phyloP scores from a whole-genome alignment of 2,797 vertebrate genomes.

The Pangasius macronema region DNA sequence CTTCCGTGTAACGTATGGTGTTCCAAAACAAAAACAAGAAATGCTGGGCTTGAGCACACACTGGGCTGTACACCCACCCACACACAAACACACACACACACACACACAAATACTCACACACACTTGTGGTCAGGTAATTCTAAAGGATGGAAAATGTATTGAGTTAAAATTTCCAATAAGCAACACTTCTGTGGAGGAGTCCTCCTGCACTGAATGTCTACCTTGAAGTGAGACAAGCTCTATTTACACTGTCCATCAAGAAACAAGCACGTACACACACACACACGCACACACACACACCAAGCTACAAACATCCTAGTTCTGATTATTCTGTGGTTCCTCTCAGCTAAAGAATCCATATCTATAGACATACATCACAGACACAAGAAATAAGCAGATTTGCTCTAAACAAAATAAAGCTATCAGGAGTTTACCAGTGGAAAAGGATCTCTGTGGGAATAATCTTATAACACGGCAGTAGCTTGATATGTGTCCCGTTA shows the following conservation, averaged over 20 bases:
- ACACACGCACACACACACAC: background rate
- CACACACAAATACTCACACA: conserved; percentile 41
- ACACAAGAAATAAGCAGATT: background rate
- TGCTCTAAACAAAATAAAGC: background rate
- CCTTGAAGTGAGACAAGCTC: conserved; percentile 47
- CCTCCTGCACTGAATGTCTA: conserved; percentile 74
- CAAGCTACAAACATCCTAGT: background rate
- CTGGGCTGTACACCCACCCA: conserved; percentile 52
- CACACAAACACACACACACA: conserved; percentile 45
- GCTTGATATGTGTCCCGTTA: background rate
- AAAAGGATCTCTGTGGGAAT: background rate
- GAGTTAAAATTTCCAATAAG: conserved; percentile 78
- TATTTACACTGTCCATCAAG: conserved; percentile 47
- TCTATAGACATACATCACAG: background rate
- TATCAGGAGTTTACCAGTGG: background rate
- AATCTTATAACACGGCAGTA: background rate
- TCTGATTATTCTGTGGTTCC: background rate
- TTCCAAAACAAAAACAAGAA: conserved; percentile 78
- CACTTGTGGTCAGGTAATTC: conserved; percentile 75
- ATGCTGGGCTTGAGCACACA: conserved; percentile 62
- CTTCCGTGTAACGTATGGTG: conserved; percentile 75
- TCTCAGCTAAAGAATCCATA: background rate
- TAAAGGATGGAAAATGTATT: conserved; percentile 78
- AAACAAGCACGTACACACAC: background rate
- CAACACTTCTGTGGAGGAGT: conserved; percentile 78